phyloP scores from a whole-genome alignment of 2,797 vertebrate species.

The Pelochelys cantorii region DNA sequence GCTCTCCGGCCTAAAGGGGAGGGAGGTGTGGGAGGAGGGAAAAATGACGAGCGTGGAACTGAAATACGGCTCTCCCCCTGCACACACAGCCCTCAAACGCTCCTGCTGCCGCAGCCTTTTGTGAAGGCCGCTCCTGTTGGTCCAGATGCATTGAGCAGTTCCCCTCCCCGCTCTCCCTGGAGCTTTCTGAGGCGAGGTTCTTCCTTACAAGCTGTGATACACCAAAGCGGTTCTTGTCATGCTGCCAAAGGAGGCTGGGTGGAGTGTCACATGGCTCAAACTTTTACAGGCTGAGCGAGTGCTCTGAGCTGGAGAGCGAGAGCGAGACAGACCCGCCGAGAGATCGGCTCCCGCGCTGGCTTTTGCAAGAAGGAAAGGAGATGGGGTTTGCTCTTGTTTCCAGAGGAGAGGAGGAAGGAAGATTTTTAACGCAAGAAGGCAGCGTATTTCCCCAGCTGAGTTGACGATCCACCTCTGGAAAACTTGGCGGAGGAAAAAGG shows the following conservation, averaged over 20 bases:
- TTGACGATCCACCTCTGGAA: neutral
- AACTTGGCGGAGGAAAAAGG: slow-evolving; percentile 63
- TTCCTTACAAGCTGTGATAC: slow-evolving; percentile 68
- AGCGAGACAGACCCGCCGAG: slow-evolving; percentile 6
- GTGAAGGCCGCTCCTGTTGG: slow-evolving; percentile 30
- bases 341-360: neutral
- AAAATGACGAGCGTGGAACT: rapidly evolving
- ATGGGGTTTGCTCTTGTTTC: neutral
- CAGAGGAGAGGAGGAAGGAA: neutral
- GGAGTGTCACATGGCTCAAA: slow-evolving; percentile 76
- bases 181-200: slow-evolving; percentile 42
- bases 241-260: slow-evolving; percentile 78
- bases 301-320: slow-evolving; percentile 64
- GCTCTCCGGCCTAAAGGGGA: neutral
- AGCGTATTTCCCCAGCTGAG: slow-evolving; percentile 30
- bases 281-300: slow-evolving; percentile 74
- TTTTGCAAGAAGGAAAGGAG: slow-evolving; percentile 52
- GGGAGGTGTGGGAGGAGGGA: neutral
- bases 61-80: neutral
- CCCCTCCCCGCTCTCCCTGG: neutral
- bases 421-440: neutral
- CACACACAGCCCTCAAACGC: rapidly evolving
- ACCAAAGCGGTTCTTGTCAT: slow-evolving; percentile 70
- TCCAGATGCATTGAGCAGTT: slow-evolving; percentile 27
- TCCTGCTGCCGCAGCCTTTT: neutral